Evolutionary conservation across 2,888 invertebrate genomes (phyloP).

Genomic region (Choristoneura rosaceana): DNA sequence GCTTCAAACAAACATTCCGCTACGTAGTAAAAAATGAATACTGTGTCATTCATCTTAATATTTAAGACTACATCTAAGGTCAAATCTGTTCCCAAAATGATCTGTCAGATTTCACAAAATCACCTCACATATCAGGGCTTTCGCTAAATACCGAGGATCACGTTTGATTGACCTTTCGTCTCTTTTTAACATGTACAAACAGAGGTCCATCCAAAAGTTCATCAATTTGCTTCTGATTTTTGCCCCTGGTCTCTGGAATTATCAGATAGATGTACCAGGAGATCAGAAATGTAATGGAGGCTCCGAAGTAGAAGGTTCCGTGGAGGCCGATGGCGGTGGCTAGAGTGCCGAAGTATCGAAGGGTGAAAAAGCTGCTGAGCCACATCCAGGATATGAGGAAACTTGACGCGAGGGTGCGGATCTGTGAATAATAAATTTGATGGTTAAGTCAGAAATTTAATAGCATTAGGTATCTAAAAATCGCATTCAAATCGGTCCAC

Average conservation of each 20-base stretch:
- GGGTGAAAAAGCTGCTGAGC: slow-evolving; percentile 75
- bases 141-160: slow-evolving; percentile 20
- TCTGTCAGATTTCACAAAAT: not conserved
- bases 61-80: not conserved
- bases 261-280: slow-evolving; percentile 66
- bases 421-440: slow-evolving; percentile 52
- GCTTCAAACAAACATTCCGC: not conserved
- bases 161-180: slow-evolving; percentile 40
- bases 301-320: slow-evolving; percentile 75
- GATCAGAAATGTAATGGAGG: slow-evolving; percentile 70
- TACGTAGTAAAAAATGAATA: no score
- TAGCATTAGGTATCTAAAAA: no score
- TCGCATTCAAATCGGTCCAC: no score
- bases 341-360: slow-evolving; percentile 75
- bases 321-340: slow-evolving; percentile 73
- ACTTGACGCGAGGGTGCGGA: slow-evolving; percentile 76
- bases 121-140: not conserved
- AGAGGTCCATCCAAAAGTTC: slow-evolving; percentile 68
- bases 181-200: slow-evolving; percentile 55
- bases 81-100: not conserved
- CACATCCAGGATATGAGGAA: slow-evolving; percentile 80
- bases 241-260: slow-evolving; percentile 75
- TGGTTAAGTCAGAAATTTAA: no score
- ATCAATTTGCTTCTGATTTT: slow-evolving; percentile 70
- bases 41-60: no score